Evolutionary conservation across 1,140 invertebrate species (phyloP).

Genomic region (Armadillidium nasatum): DNA sequence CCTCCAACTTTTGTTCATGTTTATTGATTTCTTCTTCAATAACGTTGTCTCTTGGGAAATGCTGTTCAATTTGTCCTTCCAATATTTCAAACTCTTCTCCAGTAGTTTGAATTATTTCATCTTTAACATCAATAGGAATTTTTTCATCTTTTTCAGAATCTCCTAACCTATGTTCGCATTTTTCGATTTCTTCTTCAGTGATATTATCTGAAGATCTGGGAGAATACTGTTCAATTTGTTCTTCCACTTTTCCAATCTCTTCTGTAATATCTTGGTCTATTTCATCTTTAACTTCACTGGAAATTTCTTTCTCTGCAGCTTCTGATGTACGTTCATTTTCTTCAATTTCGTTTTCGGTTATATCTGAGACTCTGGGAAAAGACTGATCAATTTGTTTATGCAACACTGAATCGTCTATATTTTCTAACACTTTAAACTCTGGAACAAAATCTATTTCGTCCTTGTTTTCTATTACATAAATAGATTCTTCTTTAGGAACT

Average conservation of each 20-base stretch:
- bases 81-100: not conserved
- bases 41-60: not conserved
- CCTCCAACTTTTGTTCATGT: not conserved
- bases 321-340: not conserved
- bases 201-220: not conserved
- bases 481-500: not conserved
- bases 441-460: too few relatives aligned
- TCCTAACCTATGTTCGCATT: not conserved
- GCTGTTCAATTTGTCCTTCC: not conserved
- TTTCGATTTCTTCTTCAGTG: not conserved
- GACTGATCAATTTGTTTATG: too few relatives aligned
- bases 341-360: not conserved
- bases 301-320: not conserved
- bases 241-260: constrained; percentile 12
- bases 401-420: too few relatives aligned
- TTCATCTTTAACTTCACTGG: constrained; percentile 2
- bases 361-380: too few relatives aligned
- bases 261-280: not conserved
- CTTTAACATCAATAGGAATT: constrained; percentile 8
- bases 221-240: constrained; percentile 1
- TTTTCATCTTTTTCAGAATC: not conserved
- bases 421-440: too few relatives aligned
- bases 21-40: not conserved
- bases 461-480: too few relatives aligned
- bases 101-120: not conserved